Conservation (phyloP, 2,797 vertebrate species). For the Sebastes matsubarae region DNA sequence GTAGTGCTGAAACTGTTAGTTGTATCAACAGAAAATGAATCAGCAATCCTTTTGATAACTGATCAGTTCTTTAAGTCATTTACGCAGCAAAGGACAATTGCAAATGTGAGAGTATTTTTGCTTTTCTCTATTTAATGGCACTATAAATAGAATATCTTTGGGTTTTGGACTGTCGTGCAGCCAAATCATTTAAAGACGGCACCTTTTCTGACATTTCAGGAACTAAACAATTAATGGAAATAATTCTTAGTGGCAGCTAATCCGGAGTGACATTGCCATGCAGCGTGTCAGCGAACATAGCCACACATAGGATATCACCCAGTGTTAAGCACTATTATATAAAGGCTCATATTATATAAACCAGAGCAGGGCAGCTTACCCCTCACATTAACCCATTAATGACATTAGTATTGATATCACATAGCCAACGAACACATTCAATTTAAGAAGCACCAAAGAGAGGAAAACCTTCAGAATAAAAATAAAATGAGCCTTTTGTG, state of each 20-base stretch:
- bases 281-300: background rate
- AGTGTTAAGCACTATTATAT: conserved; percentile 1
- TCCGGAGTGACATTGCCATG: background rate
- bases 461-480: background rate
- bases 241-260: background rate
- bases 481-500: background rate
- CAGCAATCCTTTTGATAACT: background rate
- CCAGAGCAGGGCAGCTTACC: background rate
- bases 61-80: background rate
- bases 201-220: background rate
- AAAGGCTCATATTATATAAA: conserved; percentile 13
- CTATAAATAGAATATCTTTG: background rate
- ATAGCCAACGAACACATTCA: background rate
- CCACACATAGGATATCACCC: background rate
- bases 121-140: background rate
- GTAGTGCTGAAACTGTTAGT: background rate
- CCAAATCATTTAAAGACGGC: background rate
- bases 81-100: background rate
- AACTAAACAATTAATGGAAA: background rate
- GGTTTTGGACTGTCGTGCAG: background rate
- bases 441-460: background rate
- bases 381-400: background rate
- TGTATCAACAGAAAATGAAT: background rate
- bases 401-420: background rate
- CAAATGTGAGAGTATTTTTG: background rate